A percentile compares a stretch with the other conserved stretches of the same genome.
phyloP scores from a whole-genome alignment of 2,888 invertebrate genomes.

The Physocephala rufipes region DNA sequence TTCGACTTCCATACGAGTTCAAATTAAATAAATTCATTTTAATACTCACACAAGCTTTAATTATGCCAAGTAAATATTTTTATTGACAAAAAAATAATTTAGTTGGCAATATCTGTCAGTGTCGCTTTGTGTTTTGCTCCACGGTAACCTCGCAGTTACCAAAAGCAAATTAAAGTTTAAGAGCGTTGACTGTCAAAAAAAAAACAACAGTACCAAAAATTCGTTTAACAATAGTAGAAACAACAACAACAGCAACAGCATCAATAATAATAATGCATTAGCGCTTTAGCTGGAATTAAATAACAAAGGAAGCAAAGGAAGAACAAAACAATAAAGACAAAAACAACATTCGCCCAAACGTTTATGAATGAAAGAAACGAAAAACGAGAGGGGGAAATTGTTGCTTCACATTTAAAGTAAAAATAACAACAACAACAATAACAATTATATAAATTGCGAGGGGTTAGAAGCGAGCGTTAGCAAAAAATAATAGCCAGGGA shows the following conservation, averaged over 20 bases:
- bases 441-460: conserved; percentile 38
- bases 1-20: too few relatives aligned
- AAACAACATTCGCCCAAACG: conserved; percentile 36
- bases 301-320: too few relatives aligned
- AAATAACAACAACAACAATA: conserved; percentile 44
- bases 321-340: conserved; percentile 16
- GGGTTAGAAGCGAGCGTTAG: not conserved
- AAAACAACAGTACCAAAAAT: conserved; percentile 40
- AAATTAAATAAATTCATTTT: too few relatives aligned
- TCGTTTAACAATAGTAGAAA: conserved; percentile 29
- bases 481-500: too few relatives aligned
- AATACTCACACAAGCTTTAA: too few relatives aligned
- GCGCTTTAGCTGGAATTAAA: conserved; percentile 54
- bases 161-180: too few relatives aligned
- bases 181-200: too few relatives aligned
- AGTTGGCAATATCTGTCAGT: too few relatives aligned
- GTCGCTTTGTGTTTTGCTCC: too few relatives aligned
- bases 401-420: conserved; percentile 54
- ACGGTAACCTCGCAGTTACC: too few relatives aligned
- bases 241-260: conserved; percentile 42
- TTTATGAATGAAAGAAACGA: conserved; percentile 39
- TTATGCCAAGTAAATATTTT: too few relatives aligned
- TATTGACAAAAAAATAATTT: too few relatives aligned
- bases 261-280: conserved; percentile 62
- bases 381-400: conserved; percentile 23